A percentile compares a stretch with the other conserved stretches of the same genome.
Conservation (phyloP, 2,113 vertebrate species). For the Tringa solitaria region DNA sequence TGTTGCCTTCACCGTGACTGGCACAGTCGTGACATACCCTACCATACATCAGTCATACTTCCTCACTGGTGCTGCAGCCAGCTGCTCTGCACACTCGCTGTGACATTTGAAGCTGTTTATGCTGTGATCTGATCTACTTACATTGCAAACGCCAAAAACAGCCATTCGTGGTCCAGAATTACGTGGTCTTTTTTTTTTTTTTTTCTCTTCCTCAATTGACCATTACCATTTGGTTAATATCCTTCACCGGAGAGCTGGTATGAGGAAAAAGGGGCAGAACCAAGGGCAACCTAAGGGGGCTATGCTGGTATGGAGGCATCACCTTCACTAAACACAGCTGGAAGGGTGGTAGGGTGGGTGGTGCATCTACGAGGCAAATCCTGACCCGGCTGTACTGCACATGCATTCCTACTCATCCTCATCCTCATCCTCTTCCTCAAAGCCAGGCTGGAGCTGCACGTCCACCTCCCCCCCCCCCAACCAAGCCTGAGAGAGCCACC, state of each 20-base stretch:
- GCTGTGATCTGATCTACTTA: neutral
- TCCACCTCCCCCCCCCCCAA: neutral
- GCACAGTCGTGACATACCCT: neutral
- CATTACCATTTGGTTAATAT: neutral
- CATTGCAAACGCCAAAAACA: neutral
- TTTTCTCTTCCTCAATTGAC: neutral
- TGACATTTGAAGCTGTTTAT: neutral
- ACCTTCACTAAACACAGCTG: neutral
- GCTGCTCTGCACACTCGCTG: neutral
- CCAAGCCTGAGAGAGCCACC: fast-evolving
- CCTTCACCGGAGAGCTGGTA: neutral
- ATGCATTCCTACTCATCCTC: neutral
- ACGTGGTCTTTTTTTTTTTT: neutral
- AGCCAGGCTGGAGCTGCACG: neutral
- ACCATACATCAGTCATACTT: neutral
- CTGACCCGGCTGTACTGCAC: neutral
- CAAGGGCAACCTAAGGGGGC: neutral
- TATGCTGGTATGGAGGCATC: neutral
- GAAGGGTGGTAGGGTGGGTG: neutral
- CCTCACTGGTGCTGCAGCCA: neutral
- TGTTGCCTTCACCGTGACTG: neutral
- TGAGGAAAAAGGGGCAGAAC: neutral
- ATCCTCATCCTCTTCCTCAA: neutral
- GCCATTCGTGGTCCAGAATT: neutral
- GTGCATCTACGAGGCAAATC: neutral